These are phyloP conservation scores for Leptodactylus fuscus DNA, from an alignment of 2,113 vertebrate species.

Conservation along the genomic window DNA sequence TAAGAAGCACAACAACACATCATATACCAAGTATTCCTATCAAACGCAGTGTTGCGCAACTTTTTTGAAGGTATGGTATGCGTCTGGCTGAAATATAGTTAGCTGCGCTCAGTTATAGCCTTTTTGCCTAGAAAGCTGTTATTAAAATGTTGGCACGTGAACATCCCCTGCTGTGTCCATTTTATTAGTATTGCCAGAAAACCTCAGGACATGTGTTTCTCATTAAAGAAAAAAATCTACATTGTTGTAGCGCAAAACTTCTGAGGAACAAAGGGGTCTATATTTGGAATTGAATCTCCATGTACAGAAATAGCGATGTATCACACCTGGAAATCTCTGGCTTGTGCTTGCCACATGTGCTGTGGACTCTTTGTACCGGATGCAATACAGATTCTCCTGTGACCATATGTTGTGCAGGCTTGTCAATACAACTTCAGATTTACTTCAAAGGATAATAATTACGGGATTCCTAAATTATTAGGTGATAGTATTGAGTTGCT, in stretches of 20 bases:
- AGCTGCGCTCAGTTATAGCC: constrained; percentile 7
- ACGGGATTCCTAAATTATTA: constrained; percentile 7
- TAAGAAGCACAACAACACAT: not conserved
- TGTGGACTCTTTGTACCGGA: not conserved
- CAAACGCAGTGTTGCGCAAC: not conserved
- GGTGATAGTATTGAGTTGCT: not conserved
- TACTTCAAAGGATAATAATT: not conserved
- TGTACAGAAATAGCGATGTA: constrained; percentile 35
- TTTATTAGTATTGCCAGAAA: constrained; percentile 51
- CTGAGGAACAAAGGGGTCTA: constrained; percentile 31
- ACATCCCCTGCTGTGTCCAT: constrained; percentile 39
- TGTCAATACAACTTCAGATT: not conserved
- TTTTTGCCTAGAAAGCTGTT: constrained; percentile 56
- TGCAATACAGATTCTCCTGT: not conserved
- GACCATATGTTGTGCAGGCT: not conserved
- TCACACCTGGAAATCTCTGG: constrained; percentile 48
- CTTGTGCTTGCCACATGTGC: constrained; percentile 10
- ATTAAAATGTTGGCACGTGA: constrained; percentile 41
- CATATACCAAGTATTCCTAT: constrained; percentile 17
- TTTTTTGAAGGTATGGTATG: constrained; percentile 36
- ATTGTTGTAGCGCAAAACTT: constrained; percentile 33
- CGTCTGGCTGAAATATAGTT: constrained; percentile 11
- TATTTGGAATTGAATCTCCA: constrained; percentile 49
- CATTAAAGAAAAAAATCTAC: constrained; percentile 24
- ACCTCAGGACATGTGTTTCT: constrained; percentile 44